Evolutionary conservation across 53 echinoderm and acorn worm genomes (phyloP), one percentile per base, ranked within the genome.

Genomic region (Crossaster papposus): DNA sequence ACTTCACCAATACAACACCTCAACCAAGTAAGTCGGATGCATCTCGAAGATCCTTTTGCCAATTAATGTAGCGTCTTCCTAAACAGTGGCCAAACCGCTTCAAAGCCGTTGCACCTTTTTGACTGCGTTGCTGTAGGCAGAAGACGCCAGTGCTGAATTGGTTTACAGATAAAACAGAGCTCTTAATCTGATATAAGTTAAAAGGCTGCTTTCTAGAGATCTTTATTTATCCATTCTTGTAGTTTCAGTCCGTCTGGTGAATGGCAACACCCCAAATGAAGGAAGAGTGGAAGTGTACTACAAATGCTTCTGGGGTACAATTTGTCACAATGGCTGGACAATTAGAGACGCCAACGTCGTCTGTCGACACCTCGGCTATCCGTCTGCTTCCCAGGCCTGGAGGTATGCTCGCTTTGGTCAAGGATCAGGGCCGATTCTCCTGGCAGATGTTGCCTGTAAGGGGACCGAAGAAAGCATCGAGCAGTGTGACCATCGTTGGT

Each of bases 221-320:
- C 51, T 29, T 53, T 79, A n/a, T n/a, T 18, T 74, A 9, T 58
- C 58, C 0, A 51, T n/a, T 53, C 24, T 1, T 23, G 51, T 30
- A 79, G 79, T 79, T 53, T 51, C 70, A 0, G 90, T 92, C 14
- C 89, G 89, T 13, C 92, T 92, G 0, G 89, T 92, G 36, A 89
- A 77, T 68, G 92, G 92, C 0, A 51, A 37, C 18, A 15, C 82
- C 0, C 51, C 80, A 1, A 83, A 82, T 32, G 89, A 92, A 68
- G 92, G 92, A 7, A 75, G 82, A 11, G 92, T 92, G 22, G 83
- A 89, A 65, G 78, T 92, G 20, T 75, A 18, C 52, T 77, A 89
- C 78, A 82, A 89, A 35, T 89, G 92, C 64, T 34, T 64, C 13
- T 92, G 92, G 92, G 92, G 92, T 36, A 92, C 89, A 26, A 77